Percentiles rank a stretch among this genome's conserved stretches.
phyloP scores from a whole-genome alignment of 1,140 invertebrate genomes.

The Drosophila ogumai region DNA sequence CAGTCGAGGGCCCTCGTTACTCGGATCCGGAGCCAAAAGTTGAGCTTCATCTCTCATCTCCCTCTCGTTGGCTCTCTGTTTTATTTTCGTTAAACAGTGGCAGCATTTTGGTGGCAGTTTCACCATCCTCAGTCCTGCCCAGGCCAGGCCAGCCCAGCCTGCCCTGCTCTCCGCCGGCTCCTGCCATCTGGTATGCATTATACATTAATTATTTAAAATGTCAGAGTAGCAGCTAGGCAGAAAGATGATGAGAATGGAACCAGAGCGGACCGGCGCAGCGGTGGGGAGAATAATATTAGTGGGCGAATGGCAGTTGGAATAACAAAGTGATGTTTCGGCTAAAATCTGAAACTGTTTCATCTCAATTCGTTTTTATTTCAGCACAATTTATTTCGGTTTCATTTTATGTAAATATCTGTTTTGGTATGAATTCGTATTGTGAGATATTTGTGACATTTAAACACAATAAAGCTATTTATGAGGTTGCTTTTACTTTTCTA shows the following conservation, averaged over 20 bases:
- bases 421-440: neutral
- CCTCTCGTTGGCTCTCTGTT: constrained; percentile 3
- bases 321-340: constrained; percentile 24
- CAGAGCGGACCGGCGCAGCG: neutral
- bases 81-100: constrained; percentile 73
- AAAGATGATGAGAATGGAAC: constrained; percentile 60
- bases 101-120: constrained; percentile 45
- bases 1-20: constrained; percentile 10
- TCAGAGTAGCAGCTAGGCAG: constrained; percentile 77
- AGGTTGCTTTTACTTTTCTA: neutral
- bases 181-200: constrained; percentile 66
- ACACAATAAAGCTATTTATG: neutral
- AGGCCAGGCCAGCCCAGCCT: neutral
- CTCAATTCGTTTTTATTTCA: constrained; percentile 22
- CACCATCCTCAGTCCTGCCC: neutral
- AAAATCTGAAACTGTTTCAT: constrained; percentile 41
- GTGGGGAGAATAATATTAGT: constrained; percentile 33
- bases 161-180: neutral
- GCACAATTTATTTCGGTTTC: constrained; percentile 24
- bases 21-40: constrained; percentile 36
- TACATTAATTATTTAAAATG: constrained; percentile 82
- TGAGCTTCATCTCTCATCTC: constrained; percentile 28
- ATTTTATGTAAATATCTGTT: neutral
- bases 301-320: constrained; percentile 39
- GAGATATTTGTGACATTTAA: neutral